Conservation (phyloP, 2,797 vertebrate genomes). For the Anabacerthia variegaticeps region DNA sequence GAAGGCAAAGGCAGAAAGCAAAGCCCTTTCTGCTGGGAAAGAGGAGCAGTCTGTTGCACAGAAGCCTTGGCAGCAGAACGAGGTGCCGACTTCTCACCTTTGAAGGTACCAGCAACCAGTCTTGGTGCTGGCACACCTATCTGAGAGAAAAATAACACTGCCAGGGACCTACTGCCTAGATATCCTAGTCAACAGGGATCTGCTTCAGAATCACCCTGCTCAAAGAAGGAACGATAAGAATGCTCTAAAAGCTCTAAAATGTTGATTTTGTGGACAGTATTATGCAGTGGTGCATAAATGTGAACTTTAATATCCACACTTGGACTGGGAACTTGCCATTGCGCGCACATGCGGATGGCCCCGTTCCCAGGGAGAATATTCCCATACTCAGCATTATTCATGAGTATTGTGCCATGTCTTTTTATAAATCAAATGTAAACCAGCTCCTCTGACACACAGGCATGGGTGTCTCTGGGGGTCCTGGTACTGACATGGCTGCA, state of each 20-base stretch:
- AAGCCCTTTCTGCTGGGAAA: conserved; percentile 30
- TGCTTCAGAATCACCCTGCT: neutral
- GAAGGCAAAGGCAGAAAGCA: conserved; percentile 36
- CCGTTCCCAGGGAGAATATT: neutral
- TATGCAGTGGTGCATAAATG: neutral
- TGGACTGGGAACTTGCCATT: neutral
- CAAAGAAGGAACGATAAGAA: neutral
- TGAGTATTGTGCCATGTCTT: neutral
- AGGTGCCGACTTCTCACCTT: conserved; percentile 15
- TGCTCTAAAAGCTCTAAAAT: neutral
- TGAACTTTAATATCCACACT: neutral
- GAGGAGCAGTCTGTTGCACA: neutral
- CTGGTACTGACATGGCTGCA: neutral
- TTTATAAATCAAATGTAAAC: neutral
- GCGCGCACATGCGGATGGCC: accelerated
- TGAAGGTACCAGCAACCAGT: conserved; percentile 7
- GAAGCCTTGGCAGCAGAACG: neutral
- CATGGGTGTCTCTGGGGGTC: neutral
- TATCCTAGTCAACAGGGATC: neutral
- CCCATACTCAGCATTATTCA: neutral
- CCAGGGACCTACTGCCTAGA: neutral
- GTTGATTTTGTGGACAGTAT: neutral
- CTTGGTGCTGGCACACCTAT: neutral
- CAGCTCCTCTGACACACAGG: neutral
- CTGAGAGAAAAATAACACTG: neutral